Evolutionary conservation across 2,113 vertebrate genomes (phyloP).

Genomic region (Eclectus roratus): DNA sequence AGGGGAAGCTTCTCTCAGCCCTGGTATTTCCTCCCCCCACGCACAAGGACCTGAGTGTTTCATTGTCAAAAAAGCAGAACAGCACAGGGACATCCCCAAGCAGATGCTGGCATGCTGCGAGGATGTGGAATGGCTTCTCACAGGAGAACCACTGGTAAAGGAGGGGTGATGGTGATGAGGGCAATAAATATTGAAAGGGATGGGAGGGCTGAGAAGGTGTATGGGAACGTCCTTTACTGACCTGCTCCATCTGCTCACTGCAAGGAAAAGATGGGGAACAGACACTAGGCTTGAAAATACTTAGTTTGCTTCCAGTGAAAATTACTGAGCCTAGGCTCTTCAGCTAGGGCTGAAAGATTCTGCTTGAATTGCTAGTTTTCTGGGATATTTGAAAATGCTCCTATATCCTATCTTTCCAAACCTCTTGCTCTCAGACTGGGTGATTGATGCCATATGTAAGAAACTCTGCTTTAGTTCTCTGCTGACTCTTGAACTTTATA

Average conservation of each 20-base stretch:
- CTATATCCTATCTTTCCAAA: not conserved
- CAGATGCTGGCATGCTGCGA: not conserved
- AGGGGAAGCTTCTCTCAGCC: not conserved
- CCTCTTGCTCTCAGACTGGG: not conserved
- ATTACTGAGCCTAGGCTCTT: not conserved
- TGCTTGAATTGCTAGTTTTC: not conserved
- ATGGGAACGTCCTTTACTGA: not conserved
- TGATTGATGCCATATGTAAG: conserved; percentile 40
- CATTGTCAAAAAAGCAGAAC: not conserved
- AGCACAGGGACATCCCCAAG: not conserved
- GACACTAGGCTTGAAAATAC: not conserved
- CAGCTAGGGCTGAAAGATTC: not conserved
- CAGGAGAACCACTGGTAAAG: not conserved
- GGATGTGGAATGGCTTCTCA: not conserved
- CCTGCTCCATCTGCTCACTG: not conserved
- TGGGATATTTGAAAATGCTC: conserved; percentile 6
- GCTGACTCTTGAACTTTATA: conserved; percentile 26
- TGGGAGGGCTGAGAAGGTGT: not conserved
- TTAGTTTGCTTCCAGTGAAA: not conserved
- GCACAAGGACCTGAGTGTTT: not conserved
- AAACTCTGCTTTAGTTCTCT: not conserved
- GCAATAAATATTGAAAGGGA: not conserved
- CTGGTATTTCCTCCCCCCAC: not conserved
- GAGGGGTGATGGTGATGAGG: not conserved
- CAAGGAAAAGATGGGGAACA: not conserved